Evolutionary conservation across 2,797 vertebrate species (phyloP).

Genomic region (Sebastes jordani): DNA sequence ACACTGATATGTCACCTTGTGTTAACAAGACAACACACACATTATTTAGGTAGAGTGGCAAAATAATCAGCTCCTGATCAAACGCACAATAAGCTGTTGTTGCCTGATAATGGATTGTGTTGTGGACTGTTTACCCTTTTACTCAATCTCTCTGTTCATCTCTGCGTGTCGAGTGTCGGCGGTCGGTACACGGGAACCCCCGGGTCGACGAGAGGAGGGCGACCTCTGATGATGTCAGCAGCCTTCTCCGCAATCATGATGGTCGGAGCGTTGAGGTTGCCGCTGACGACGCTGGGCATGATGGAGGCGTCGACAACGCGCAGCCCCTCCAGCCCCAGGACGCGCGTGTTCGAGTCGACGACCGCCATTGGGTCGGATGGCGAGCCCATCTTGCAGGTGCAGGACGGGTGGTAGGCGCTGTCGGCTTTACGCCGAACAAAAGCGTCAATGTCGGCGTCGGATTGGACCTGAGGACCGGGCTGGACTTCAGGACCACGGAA

Average conservation of each 20-base stretch:
- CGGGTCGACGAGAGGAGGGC: slow-evolving; percentile 80
- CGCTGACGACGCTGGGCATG: slow-evolving; percentile 97
- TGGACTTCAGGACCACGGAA: slow-evolving; percentile 90
- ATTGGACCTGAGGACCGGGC: slow-evolving; percentile 85
- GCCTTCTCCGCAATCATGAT: slow-evolving; percentile 98
- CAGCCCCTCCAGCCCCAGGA: slow-evolving; percentile 90
- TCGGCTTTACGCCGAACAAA: slow-evolving; percentile 92
- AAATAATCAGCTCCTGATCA: neutral
- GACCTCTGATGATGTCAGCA: slow-evolving; percentile 90
- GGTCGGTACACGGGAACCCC: slow-evolving; percentile 89
- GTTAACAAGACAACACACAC: neutral
- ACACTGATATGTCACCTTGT: neutral
- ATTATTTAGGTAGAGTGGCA: neutral
- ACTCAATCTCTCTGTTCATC: slow-evolving; percentile 59
- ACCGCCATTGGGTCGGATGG: slow-evolving; percentile 86
- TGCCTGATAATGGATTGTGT: neutral
- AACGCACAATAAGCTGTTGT: neutral
- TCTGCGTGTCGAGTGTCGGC: slow-evolving; percentile 83
- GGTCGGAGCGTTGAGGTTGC: slow-evolving; percentile 95
- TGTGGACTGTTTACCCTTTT: neutral
- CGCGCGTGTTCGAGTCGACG: slow-evolving; percentile 87
- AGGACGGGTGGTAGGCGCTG: slow-evolving; percentile 96
- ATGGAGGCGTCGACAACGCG: slow-evolving; percentile 95
- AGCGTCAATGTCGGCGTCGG: slow-evolving; percentile 92
- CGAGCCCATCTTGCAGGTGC: slow-evolving; percentile 97